These are phyloP conservation scores for Rhagonycha fulva DNA, from an alignment of 2,888 invertebrate species.

Conservation along the genomic window DNA sequence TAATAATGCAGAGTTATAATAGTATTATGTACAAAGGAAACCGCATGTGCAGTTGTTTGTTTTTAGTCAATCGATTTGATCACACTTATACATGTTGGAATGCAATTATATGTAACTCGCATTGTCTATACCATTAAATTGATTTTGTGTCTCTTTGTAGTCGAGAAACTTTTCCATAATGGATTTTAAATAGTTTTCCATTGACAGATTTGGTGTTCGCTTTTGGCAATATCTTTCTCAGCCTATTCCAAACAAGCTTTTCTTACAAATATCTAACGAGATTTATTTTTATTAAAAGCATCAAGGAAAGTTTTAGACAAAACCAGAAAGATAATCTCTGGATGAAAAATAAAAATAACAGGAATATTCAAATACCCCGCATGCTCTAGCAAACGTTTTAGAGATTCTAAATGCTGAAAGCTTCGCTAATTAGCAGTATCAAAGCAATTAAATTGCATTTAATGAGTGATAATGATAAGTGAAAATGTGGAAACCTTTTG, in stretches of 20 bases:
- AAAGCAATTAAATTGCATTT: not conserved
- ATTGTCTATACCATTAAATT: not conserved
- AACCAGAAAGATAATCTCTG: not conserved
- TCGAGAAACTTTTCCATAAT: not conserved
- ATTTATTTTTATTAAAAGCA: not conserved
- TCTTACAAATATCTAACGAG: not conserved
- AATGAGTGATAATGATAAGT: not conserved
- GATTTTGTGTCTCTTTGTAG: not conserved
- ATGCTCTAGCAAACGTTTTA: not conserved
- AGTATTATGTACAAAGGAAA: not conserved
- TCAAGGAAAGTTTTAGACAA: not conserved
- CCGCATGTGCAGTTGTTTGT: slow-evolving; percentile 13
- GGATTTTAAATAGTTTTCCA: not conserved
- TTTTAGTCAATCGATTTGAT: slow-evolving; percentile 6
- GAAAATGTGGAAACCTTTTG: not conserved
- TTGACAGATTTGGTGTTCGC: not conserved
- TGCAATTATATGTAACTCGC: slow-evolving; percentile 12
- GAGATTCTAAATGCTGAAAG: not conserved
- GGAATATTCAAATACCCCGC: not conserved
- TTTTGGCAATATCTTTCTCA: not conserved
- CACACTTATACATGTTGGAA: slow-evolving; percentile 8
- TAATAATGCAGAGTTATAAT: not conserved
- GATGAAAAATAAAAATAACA: not conserved
- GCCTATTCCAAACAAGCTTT: not conserved
- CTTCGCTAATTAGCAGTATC: not conserved